phyloP scores from a whole-genome alignment of 2,113 vertebrate genomes.

The Spermophilus dauricus region DNA sequence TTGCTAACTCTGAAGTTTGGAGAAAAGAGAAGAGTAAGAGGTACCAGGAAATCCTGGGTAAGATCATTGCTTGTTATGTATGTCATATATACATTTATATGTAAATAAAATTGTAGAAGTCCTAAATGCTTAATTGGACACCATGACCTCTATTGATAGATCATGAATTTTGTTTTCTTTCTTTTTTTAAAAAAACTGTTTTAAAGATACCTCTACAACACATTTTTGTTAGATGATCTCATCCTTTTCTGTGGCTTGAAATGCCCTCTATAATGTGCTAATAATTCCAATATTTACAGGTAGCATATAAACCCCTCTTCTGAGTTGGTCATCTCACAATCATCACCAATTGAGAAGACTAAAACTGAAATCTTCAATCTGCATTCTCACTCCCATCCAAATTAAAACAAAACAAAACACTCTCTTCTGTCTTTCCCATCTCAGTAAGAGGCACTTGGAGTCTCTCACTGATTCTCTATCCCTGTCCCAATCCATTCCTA shows the following conservation, averaged over 20 bases:
- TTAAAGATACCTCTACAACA: neutral
- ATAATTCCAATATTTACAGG: neutral
- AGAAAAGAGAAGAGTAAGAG: neutral
- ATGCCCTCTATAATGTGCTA: neutral
- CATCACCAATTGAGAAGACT: neutral
- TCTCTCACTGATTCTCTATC: neutral
- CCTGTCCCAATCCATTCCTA: neutral
- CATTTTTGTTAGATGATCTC: neutral
- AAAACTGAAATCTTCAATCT: neutral
- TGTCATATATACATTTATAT: neutral
- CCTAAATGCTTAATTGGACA: neutral
- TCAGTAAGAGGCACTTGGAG: neutral
- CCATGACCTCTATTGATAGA: neutral
- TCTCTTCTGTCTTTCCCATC: neutral
- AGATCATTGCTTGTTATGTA: neutral
- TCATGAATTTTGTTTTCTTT: neutral
- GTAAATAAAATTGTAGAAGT: neutral
- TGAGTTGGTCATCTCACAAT: neutral
- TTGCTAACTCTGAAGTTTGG: neutral
- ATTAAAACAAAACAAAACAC: neutral
- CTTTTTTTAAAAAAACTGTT: too few species aligned
- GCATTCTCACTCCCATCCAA: neutral
- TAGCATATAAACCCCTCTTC: neutral
- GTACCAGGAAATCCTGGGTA: too few species aligned
- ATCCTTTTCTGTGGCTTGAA: neutral